Evolutionary conservation across 2,113 vertebrate species (phyloP).

Genomic region (Ptyas mucosa): DNA sequence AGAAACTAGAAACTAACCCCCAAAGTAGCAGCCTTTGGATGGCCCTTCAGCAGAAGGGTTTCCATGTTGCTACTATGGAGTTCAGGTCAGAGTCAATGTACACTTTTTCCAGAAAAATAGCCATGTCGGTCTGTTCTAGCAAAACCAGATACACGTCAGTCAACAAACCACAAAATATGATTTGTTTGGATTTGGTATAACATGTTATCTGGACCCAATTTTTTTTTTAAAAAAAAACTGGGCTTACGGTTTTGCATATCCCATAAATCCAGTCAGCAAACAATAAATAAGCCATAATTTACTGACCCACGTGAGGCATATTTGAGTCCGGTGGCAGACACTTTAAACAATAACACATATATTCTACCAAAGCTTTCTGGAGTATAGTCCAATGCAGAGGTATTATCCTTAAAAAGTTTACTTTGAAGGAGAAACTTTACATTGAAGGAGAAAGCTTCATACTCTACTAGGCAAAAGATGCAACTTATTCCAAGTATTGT

Average conservation of each 20-base stretch:
- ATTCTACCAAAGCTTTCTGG: background rate
- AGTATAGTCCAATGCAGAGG: background rate
- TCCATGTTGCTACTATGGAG: background rate
- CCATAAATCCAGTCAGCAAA: background rate
- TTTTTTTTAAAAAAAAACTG: background rate
- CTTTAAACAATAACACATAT: background rate
- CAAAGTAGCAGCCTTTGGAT: background rate
- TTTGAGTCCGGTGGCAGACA: background rate
- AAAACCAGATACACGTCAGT: background rate
- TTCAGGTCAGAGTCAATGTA: background rate
- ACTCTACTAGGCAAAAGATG: background rate
- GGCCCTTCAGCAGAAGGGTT: background rate
- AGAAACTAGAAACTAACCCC: background rate
- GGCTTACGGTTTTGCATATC: background rate
- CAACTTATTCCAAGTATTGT: background rate
- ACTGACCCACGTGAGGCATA: background rate
- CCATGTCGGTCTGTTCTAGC: background rate
- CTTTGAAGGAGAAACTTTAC: background rate
- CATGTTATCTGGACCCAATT: background rate
- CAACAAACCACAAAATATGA: background rate
- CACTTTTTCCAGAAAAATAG: background rate
- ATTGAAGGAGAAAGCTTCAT: background rate
- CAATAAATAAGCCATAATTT: background rate
- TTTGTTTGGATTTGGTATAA: background rate
- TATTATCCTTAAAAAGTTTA: background rate